These are phyloP conservation scores for Chaetogeoica ovagalla DNA, from an alignment of 2,888 invertebrate genomes.

Conservation along the genomic window DNA sequence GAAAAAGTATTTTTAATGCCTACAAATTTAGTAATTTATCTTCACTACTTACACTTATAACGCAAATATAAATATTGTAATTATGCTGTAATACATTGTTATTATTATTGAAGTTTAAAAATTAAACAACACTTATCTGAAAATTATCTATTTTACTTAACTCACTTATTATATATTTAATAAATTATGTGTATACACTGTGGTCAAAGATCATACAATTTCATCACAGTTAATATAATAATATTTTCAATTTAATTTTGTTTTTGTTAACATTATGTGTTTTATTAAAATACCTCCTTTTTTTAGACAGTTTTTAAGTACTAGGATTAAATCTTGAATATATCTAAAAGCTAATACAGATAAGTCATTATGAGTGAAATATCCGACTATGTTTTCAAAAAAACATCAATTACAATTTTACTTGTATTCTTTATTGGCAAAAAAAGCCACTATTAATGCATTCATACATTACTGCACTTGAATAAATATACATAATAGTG, in stretches of 20 bases:
- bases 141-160: not conserved
- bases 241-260: constrained; percentile 25
- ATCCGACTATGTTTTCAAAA: constrained; percentile 1
- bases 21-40: not conserved
- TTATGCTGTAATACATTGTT: not conserved
- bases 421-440: constrained; percentile 30
- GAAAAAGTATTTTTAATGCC: not conserved
- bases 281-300: not conserved
- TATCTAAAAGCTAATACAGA: not conserved
- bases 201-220: constrained; percentile 40
- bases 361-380: not conserved
- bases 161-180: constrained; percentile 7
- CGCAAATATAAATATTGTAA: not conserved
- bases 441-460: constrained; percentile 31
- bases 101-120: not conserved
- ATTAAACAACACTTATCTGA: not conserved
- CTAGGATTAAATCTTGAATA: not conserved
- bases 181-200: constrained; percentile 5
- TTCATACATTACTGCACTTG: constrained; percentile 38
- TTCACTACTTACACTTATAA: not conserved
- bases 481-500: constrained; percentile 30
- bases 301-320: not conserved
- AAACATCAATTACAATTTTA: not conserved
- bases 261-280: constrained; percentile 22
- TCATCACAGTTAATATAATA: constrained; percentile 30